Conservation (phyloP, 2,888 invertebrate species). For the Unio delphinus region DNA sequence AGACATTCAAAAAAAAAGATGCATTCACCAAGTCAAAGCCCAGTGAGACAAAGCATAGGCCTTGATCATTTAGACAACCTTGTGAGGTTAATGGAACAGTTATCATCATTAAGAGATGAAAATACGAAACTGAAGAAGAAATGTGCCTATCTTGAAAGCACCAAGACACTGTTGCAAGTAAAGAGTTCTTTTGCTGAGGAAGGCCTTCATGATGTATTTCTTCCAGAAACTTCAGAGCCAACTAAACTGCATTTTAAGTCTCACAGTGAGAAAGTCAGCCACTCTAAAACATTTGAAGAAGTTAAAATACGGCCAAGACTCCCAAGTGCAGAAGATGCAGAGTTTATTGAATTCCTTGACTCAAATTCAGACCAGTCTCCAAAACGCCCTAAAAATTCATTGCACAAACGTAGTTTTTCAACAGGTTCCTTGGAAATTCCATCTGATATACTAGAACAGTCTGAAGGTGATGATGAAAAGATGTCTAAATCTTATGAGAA, state of each 20-base stretch:
- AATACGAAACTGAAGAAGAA: conserved; percentile 80
- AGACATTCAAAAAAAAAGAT: conserved; percentile 30
- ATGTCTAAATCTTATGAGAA: conserved; percentile 31
- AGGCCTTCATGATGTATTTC: conserved; percentile 8
- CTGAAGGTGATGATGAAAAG: conserved; percentile 42
- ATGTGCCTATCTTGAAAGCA: conserved; percentile 82
- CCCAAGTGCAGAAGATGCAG: conserved; percentile 57
- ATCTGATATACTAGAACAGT: conserved; percentile 54
- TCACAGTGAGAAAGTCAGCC: conserved; percentile 20
- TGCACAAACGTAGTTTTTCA: conserved; percentile 61
- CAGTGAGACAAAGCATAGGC: conserved; percentile 64
- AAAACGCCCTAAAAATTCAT: conserved; percentile 42
- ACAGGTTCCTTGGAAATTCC: conserved; percentile 63
- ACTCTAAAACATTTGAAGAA: conserved; percentile 19
- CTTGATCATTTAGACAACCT: conserved; percentile 87
- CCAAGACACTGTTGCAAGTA: conserved; percentile 75
- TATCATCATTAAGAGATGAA: conserved; percentile 81
- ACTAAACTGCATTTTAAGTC: conserved; percentile 25
- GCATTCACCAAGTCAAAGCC: conserved; percentile 54
- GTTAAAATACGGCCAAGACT: conserved; percentile 41
- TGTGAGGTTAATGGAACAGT: conserved; percentile 83
- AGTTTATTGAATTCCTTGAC: conserved; percentile 45
- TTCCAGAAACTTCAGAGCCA: conserved; percentile 15
- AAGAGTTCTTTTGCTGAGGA: conserved; percentile 48
- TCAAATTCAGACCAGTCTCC: conserved; percentile 52